Evolutionary conservation across 2,888 invertebrate species (phyloP).

Genomic region (Dicycla oo): DNA sequence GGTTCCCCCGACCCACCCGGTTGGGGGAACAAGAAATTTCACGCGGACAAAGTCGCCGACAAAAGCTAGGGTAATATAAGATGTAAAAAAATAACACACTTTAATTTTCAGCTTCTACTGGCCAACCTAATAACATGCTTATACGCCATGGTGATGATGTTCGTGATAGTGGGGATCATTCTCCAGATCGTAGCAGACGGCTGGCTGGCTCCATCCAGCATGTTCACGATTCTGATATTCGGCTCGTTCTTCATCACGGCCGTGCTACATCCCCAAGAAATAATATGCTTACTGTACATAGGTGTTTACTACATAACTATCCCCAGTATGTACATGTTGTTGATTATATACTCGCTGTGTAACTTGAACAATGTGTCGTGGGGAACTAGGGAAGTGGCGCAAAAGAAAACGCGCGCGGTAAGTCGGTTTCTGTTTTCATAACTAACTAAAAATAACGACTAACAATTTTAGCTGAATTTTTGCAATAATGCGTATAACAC

Average conservation of each 20-base stretch:
- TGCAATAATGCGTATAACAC: not conserved
- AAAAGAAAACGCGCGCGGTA: constrained; percentile 85
- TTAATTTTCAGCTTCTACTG: constrained; percentile 90
- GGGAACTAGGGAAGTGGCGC: constrained; percentile 96
- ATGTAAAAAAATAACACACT: not conserved
- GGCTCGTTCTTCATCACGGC: constrained; percentile 92
- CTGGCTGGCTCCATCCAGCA: constrained; percentile 94
- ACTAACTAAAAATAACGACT: not conserved
- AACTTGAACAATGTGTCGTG: constrained; percentile 98
- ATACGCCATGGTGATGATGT: constrained; percentile 96
- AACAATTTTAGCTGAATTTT: not conserved
- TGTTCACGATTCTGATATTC: constrained; percentile 95
- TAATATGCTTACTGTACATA: constrained; percentile 93
- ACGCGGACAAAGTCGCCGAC: too few species aligned
- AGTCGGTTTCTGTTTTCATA: not conserved
- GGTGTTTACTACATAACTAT: constrained; percentile 96
- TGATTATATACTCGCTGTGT: constrained; percentile 97
- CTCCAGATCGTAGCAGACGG: constrained; percentile 95
- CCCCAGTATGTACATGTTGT: constrained; percentile 98
- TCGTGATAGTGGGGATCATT: constrained; percentile 95
- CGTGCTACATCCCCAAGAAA: constrained; percentile 94
- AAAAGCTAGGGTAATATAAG: too few species aligned
- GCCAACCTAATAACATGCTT: constrained; percentile 94
- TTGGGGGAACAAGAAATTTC: too few species aligned
- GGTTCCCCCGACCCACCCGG: too few species aligned